Base-by-base conservation (phyloP, 2,113 vertebrate genomes). In the Ammodytes dubius region DNA sequence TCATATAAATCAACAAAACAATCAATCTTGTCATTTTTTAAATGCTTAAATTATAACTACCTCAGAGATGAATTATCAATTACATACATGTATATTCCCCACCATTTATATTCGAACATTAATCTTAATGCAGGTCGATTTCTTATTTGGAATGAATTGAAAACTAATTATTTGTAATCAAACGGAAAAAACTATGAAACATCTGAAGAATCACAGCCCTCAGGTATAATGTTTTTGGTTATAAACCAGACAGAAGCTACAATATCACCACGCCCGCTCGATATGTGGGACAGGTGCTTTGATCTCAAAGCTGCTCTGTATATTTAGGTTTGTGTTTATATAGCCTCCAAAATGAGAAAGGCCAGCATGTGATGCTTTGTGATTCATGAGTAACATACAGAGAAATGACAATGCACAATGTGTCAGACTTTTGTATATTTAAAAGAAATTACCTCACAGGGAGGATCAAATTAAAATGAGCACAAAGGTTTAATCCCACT, bases 191-290 rank as follows among this genome's bases (percentile, higher is more conserved):
- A 0, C 11, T 43, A 17, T 58, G 43, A 13, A 71, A 76, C 74
- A 79, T 82, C 52, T 45, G 43, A 74, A 56, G 73, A 86, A 85
- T 85, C 79, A 78, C 88, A 93, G 15, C 61, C 58, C 12, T 0
- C 15, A 40, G 14, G 35, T 56, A 11, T 42, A 70, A 67, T 70
- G 50, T 64, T 59, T n/a, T 47, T 66, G 52, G 54, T 52, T 68
- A 70, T 77, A 59, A 59, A 69, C 17, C 5, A 74, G 78, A 60
- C 68, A 80, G 43, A 57, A 19, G 58, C 53, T 60, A 61, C 73
- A 64, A 27, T 83, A 43, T 58, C 27, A 4, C 46, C 40, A 46
- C 6, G n/a, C 7, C 43, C 42, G 10, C 15, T 58, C 14, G 13
- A 27, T 67, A 75, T 69, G 15, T 70, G 69, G 43, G 42, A 68